A percentile compares a stretch with the other conserved stretches of the same genome.
Conservation (phyloP, 2,797 vertebrate species). For the Acrocephalus scirpaceus region DNA sequence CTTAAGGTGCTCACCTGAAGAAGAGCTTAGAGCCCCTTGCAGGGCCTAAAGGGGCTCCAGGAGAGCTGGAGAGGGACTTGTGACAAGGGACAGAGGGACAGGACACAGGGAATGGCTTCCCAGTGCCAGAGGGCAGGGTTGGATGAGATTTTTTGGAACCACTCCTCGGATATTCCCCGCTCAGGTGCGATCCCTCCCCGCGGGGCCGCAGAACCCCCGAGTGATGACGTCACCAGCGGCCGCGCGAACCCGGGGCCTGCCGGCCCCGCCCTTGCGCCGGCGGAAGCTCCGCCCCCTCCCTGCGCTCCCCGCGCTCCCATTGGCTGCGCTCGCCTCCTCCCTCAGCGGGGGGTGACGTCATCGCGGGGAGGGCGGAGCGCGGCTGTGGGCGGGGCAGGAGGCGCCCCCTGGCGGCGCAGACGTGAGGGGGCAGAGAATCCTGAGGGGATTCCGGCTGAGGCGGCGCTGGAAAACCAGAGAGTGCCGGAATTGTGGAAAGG, state of each 20-base stretch:
- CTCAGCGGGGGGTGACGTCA: background rate
- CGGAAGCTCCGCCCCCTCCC: background rate
- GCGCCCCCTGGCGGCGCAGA: background rate
- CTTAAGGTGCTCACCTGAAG: background rate
- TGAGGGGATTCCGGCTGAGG: background rate
- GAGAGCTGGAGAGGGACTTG: background rate
- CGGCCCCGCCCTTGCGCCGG: background rate
- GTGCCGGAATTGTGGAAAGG: accelerated
- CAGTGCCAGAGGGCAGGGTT: accelerated
- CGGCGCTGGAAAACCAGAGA: accelerated
- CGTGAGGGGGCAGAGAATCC: background rate
- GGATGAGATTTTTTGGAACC: accelerated
- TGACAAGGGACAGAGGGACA: background rate
- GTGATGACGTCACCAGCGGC: background rate
- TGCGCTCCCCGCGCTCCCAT: accelerated
- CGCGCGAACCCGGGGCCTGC: background rate
- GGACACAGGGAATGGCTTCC: background rate
- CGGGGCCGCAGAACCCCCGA: background rate
- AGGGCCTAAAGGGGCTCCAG: background rate
- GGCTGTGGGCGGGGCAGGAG: background rate
- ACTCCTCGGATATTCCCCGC: background rate
- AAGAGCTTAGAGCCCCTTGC: background rate
- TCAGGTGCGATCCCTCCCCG: background rate
- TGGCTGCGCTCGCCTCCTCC: background rate
- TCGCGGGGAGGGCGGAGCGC: accelerated